Evolutionary conservation across 1,140 invertebrate genomes (phyloP).

Genomic region (Caerostris darwini): DNA sequence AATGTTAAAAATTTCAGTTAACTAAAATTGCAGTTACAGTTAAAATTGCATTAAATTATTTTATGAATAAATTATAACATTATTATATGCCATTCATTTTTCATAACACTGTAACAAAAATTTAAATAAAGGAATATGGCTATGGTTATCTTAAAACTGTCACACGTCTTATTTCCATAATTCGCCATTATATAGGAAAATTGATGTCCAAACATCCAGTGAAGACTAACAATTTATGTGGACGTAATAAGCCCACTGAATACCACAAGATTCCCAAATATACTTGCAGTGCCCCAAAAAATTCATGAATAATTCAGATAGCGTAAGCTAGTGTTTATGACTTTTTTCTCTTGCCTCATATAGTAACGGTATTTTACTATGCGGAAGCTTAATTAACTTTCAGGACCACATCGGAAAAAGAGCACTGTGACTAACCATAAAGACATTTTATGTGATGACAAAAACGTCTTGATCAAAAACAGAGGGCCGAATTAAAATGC

Average conservation of each 20-base stretch:
- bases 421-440: neutral
- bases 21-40: too few species aligned
- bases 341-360: neutral
- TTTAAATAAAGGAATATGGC: too few species aligned
- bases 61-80: too few species aligned
- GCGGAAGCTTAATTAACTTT: conserved; percentile 40
- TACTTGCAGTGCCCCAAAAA: neutral
- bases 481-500: neutral
- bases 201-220: neutral
- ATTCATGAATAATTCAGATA: conserved; percentile 59
- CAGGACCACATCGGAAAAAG: neutral
- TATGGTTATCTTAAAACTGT: too few species aligned
- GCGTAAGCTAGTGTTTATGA: conserved; percentile 36
- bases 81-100: too few species aligned
- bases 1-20: too few species aligned
- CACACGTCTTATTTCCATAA: neutral
- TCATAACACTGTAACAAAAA: too few species aligned
- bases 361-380: conserved; percentile 23
- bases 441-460: conserved; percentile 39
- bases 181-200: neutral
- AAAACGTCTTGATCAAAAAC: neutral
- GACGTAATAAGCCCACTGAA: conserved; percentile 35
- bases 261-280: neutral
- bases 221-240: conserved; percentile 30
- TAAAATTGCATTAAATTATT: too few species aligned